A percentile compares a stretch with the other conserved stretches of the same genome.
phyloP scores from a whole-genome alignment of 2,113 vertebrate species.

The Arothron firmamentum region DNA sequence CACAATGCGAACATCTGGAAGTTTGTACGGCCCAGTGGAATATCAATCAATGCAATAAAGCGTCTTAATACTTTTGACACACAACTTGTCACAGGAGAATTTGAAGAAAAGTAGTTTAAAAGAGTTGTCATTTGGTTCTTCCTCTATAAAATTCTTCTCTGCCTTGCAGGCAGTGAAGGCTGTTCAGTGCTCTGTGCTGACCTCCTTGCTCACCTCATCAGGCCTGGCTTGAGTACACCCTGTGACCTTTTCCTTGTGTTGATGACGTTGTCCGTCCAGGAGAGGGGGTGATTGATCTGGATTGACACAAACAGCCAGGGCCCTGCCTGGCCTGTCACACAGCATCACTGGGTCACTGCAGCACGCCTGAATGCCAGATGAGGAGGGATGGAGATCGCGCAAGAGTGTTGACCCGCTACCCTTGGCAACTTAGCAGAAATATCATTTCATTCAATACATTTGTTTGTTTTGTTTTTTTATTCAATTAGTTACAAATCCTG shows the following conservation, averaged over 20 bases:
- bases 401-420: constrained; percentile 50
- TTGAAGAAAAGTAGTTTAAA: neutral
- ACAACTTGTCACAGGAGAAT: constrained; percentile 45
- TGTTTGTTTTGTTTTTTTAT: too few relatives aligned
- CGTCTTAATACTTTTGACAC: constrained; percentile 46
- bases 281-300: constrained; percentile 75
- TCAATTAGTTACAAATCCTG: too few relatives aligned
- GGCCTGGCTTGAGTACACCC: constrained; percentile 54
- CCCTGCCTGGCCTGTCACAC: constrained; percentile 70
- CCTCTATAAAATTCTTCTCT: constrained; percentile 2
- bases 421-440: too few relatives aligned
- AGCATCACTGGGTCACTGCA: constrained; percentile 70
- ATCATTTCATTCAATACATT: too few relatives aligned
- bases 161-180: constrained; percentile 38
- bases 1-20: constrained; percentile 42
- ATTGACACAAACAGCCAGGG: constrained; percentile 74
- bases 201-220: constrained; percentile 52
- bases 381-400: constrained; percentile 56
- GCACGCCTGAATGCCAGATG: constrained; percentile 73
- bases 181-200: constrained; percentile 49
- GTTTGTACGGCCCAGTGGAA: constrained; percentile 44
- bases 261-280: constrained; percentile 70
- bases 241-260: constrained; percentile 59
- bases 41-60: constrained; percentile 70
- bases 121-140: neutral